Percentiles rank a stretch among this genome's conserved stretches.
Conservation (phyloP, 2,797 vertebrate species). For the Melopsittacus undulatus region DNA sequence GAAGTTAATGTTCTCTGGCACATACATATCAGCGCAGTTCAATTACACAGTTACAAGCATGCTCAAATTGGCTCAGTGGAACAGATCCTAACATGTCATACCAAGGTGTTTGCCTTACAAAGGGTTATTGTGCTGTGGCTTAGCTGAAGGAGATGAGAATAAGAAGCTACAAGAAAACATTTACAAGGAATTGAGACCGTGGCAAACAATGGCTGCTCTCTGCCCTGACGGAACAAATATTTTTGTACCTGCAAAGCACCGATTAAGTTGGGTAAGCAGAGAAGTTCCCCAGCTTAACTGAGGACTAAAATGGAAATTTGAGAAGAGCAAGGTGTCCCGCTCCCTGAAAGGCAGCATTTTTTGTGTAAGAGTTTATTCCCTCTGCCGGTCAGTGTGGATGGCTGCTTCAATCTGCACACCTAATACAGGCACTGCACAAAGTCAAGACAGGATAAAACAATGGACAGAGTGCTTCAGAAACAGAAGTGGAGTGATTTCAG, state of each 20-base stretch:
- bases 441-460: background rate
- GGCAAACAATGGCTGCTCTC: background rate
- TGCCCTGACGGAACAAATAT: background rate
- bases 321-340: background rate
- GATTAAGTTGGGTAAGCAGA: slow-evolving; percentile 14
- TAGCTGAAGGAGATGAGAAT: slow-evolving; percentile 26
- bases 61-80: slow-evolving; percentile 12
- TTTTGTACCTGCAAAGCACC: background rate
- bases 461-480: background rate
- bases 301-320: background rate
- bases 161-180: background rate
- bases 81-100: slow-evolving; percentile 21
- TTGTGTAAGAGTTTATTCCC: background rate
- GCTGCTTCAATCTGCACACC: background rate
- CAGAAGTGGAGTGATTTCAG: background rate
- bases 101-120: background rate
- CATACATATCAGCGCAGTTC: background rate
- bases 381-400: background rate
- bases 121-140: slow-evolving; percentile 3
- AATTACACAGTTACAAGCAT: slow-evolving; percentile 45
- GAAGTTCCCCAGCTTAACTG: background rate
- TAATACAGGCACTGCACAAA: background rate
- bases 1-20: slow-evolving; percentile 15
- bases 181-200: background rate
- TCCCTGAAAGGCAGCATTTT: background rate